Conservation (phyloP, 2,797 vertebrate species). For the Acanthis flammea region DNA sequence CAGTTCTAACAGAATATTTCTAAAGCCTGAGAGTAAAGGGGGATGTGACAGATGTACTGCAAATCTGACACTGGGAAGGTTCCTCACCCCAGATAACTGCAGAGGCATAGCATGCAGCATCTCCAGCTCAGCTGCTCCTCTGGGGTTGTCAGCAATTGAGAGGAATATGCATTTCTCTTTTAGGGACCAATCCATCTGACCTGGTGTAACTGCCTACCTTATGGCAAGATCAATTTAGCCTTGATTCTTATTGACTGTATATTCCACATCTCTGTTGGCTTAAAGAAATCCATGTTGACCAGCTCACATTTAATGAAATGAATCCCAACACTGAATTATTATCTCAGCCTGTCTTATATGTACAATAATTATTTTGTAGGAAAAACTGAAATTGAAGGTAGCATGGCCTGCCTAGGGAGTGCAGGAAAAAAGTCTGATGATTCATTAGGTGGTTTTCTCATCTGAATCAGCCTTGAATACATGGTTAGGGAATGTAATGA, state of each 20-base stretch:
- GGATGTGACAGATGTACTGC: neutral
- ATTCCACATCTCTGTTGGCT: neutral
- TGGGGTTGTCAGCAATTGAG: neutral
- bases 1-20: neutral
- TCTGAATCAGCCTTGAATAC: neutral
- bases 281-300: neutral
- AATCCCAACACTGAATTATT: neutral
- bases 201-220: neutral
- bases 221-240: neutral
- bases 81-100: neutral
- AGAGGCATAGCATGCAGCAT: neutral
- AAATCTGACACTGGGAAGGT: neutral
- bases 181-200: neutral
- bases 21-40: neutral
- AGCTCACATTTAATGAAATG: neutral
- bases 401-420: neutral
- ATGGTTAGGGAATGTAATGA: neutral
- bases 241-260: neutral
- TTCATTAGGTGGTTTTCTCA: neutral
- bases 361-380: neutral
- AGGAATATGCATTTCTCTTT: neutral
- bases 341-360: neutral
- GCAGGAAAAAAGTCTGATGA: neutral
- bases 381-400: neutral
- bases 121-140: neutral